Base-by-base conservation (phyloP, 2,113 vertebrate species). In the Ptychochromis oligacanthus region DNA sequence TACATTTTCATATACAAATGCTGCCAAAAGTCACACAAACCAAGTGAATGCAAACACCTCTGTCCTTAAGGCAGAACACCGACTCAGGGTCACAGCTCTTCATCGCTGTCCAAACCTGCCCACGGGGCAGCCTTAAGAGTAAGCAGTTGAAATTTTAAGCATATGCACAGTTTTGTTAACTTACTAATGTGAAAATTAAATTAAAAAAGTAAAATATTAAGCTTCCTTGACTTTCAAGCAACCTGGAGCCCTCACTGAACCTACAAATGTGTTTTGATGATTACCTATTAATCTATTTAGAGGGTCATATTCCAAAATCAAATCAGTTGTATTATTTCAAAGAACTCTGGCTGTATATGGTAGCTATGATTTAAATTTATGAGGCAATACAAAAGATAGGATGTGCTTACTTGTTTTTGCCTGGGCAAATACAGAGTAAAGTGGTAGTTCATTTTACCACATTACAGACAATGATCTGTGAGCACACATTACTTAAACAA, bases 401-500 rank as follows among this genome's bases (percentile, higher is more conserved):
- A 13, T 5, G 46, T 15, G 18, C 57, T 65, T 10, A 31, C 2
- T 24, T 62, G 15, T 55, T 76, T 3, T 54, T 15, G 13, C 57
- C 46, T 22, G 55, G 12, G 11, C 12, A 14, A 6, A 82, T 55
- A 22, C 59, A 70, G 67, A 4, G 28, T 4, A 59, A 4, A 82
- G 38, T 22, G 8, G 38, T 13, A 72, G 46, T 56, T 86, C 1
- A 75, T 80, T n/a, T 76, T 43, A 34, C 52, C 58, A 49, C 59
- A 56, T 43, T 13, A 52, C 15, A 79, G 61, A 43, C 3, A 18
- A 49, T 3, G 24, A 86, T 85, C 65, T n/a, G 54, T 14, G 77
- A 72, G 34, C 22, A 14, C 22, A 22, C 64, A 28, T 9, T 38
- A 40, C 26, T 72, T 76, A 82, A 82, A 77, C 43, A 38, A 82